A percentile compares a stretch with the other conserved stretches of the same genome.
phyloP scores from a whole-genome alignment of 2,797 vertebrate species.

The Mareca penelope region DNA sequence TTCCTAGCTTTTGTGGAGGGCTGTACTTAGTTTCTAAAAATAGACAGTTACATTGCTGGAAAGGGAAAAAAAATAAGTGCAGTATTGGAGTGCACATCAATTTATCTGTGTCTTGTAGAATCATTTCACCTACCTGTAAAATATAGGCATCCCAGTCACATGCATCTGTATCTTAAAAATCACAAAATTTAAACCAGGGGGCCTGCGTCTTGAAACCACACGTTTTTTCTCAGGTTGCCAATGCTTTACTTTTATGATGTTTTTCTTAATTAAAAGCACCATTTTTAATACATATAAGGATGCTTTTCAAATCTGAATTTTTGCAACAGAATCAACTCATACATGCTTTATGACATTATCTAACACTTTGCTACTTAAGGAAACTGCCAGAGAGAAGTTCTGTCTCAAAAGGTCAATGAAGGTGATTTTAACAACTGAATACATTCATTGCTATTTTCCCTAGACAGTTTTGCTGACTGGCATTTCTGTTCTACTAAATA shows the following conservation, averaged over 20 bases:
- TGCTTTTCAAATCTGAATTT: neutral
- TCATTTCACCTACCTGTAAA: neutral
- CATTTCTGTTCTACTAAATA: neutral
- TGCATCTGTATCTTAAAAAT: neutral
- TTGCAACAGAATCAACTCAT: neutral
- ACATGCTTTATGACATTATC: neutral
- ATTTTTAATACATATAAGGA: neutral
- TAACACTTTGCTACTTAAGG: neutral
- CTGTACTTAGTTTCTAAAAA: neutral
- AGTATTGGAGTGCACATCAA: fast-evolving
- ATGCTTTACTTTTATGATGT: neutral
- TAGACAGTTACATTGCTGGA: neutral
- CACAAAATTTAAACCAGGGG: neutral
- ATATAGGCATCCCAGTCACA: neutral
- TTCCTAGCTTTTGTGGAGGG: neutral
- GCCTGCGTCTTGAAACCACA: neutral
- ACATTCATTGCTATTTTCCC: neutral
- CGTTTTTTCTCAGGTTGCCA: neutral
- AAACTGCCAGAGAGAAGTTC: neutral
- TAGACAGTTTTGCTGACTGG: neutral
- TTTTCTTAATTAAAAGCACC: neutral
- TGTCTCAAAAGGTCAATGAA: neutral
- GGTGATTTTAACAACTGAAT: neutral
- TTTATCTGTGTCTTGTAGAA: neutral
- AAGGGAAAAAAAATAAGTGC: neutral